phyloP scores from a whole-genome alignment of 2,888 invertebrate genomes.

The Lysandra bellargus region DNA sequence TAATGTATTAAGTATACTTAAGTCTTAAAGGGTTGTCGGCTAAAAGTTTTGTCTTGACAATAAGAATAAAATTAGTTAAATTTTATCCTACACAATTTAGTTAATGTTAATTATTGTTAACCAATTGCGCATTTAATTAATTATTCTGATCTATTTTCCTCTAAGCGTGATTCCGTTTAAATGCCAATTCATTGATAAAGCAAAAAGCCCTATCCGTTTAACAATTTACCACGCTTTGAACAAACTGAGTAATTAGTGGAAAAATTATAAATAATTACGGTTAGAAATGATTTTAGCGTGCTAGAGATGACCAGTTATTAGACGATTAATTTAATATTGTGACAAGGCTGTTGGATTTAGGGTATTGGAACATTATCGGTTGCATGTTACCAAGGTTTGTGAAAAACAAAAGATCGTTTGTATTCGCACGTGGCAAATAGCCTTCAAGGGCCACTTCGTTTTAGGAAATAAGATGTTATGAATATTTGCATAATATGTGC shows the following conservation, averaged over 20 bases:
- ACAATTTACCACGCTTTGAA: not conserved
- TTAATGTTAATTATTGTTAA: not conserved
- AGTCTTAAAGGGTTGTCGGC: not conserved
- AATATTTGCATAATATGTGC: not conserved
- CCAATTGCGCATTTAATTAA: not conserved
- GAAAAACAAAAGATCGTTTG: conserved; percentile 17
- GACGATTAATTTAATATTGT: not conserved
- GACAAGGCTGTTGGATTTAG: conserved; percentile 12
- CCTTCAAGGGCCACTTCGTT: not conserved
- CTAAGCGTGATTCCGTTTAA: not conserved
- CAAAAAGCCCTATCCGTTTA: conserved; percentile 16
- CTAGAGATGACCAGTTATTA: conserved; percentile 11
- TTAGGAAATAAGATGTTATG: not conserved
- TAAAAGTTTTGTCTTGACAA: not conserved
- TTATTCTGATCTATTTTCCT: not conserved
- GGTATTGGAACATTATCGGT: not conserved
- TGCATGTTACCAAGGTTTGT: conserved; percentile 5
- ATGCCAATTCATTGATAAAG: not conserved
- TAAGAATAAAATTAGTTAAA: not conserved
- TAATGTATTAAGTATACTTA: no score
- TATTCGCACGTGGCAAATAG: not conserved
- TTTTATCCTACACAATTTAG: not conserved
- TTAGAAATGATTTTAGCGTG: conserved; percentile 7
- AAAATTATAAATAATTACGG: not conserved
- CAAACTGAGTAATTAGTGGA: not conserved